Conservation (phyloP, 2,797 vertebrate genomes). For the Threskiornis aethiopicus region DNA sequence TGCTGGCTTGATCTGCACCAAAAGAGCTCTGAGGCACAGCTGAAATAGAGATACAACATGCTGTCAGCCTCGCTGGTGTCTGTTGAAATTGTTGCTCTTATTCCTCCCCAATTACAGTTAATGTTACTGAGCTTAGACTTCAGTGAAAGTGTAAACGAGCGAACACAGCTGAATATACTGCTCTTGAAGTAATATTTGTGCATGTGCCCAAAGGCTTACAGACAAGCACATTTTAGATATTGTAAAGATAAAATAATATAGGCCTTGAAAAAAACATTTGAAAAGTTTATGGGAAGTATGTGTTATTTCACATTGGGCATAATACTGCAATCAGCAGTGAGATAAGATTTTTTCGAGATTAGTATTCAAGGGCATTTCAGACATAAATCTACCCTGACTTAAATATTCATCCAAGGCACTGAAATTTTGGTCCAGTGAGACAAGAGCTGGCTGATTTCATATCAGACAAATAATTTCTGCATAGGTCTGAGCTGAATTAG, state of each 20-base stretch:
- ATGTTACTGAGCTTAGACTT: background rate
- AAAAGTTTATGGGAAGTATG: background rate
- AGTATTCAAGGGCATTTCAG: background rate
- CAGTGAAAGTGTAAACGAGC: background rate
- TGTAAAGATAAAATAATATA: background rate
- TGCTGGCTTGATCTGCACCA: background rate
- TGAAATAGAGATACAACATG: background rate
- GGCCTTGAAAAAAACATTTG: background rate
- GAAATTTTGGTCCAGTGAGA: background rate
- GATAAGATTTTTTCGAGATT: background rate
- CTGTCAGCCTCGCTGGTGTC: rapidly evolving
- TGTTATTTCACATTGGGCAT: background rate
- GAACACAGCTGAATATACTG: background rate
- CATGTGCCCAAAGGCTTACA: background rate
- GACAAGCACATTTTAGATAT: background rate
- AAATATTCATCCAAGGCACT: background rate
- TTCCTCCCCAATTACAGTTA: background rate
- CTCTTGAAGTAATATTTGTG: background rate
- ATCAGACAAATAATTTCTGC: background rate
- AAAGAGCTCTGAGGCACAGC: background rate
- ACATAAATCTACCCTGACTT: background rate
- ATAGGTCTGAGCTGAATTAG: background rate
- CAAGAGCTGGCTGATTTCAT: background rate
- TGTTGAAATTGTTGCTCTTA: background rate
- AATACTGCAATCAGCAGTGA: background rate